A percentile compares a stretch with the other conserved stretches of the same genome.
These are phyloP conservation scores for Sphenopsis melanotis DNA, from an alignment of 2,797 vertebrate species.

Conservation along the genomic window DNA sequence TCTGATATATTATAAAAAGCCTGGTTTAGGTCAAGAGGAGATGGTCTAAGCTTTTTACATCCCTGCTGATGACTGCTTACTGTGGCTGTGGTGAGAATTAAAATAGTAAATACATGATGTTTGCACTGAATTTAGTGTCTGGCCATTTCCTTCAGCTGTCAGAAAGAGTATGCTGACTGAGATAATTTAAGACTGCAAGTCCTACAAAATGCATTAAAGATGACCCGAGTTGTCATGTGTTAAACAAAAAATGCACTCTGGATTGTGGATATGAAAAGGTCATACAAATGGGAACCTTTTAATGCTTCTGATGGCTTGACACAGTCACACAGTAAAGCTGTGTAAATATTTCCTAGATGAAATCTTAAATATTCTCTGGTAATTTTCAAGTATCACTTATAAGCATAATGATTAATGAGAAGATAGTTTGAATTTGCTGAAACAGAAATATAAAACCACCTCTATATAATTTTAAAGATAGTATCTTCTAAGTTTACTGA, in stretches of 20 bases:
- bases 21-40: slow-evolving; percentile 11
- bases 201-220: slow-evolving; percentile 19
- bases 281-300: not conserved
- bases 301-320: not conserved
- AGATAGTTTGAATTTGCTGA: not conserved
- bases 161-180: not conserved
- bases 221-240: slow-evolving; percentile 1
- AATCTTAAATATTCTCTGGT: not conserved
- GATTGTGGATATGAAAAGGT: not conserved
- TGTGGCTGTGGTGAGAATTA: not conserved
- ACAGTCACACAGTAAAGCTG: not conserved
- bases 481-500: not conserved
- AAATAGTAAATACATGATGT: not conserved
- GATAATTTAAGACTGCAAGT: slow-evolving; percentile 7
- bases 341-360: not conserved
- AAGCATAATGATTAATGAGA: not conserved
- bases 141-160: slow-evolving; percentile 8
- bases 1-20: not conserved
- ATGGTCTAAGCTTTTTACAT: not conserved
- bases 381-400: not conserved
- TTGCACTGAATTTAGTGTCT: not conserved
- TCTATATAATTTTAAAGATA: not conserved
- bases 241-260: not conserved
- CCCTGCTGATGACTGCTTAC: not conserved
- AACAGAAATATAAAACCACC: not conserved